phyloP scores from a whole-genome alignment of 2,113 vertebrate genomes.

The Pitta sordida region DNA sequence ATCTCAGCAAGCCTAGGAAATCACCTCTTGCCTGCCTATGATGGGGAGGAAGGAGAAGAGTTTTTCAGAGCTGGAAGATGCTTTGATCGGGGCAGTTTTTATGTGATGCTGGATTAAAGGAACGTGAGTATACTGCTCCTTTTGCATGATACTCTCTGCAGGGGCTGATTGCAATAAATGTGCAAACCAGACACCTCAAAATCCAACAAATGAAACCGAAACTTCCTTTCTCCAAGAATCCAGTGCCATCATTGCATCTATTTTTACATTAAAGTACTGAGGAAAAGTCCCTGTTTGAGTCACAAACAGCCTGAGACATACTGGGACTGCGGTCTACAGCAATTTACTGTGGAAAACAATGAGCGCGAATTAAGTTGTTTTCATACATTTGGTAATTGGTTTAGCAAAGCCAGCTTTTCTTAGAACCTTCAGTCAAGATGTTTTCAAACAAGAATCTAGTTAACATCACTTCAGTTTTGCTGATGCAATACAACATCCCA shows the following conservation, averaged over 20 bases:
- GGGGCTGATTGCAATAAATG: not conserved
- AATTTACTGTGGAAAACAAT: not conserved
- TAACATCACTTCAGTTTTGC: not conserved
- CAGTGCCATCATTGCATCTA: not conserved
- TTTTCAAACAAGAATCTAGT: not conserved
- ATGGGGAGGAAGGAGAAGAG: not conserved
- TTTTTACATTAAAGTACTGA: not conserved
- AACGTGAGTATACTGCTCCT: rapidly evolving
- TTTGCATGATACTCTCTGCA: rapidly evolving
- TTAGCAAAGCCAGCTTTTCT: not conserved
- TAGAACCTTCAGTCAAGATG: not conserved
- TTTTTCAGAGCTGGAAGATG: not conserved
- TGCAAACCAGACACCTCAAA: not conserved
- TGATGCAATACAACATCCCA: not conserved
- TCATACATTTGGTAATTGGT: not conserved
- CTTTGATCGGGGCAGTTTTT: rapidly evolving
- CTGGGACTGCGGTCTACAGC: not conserved
- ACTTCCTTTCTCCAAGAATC: not conserved
- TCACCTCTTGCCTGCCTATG: not conserved
- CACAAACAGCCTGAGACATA: not conserved
- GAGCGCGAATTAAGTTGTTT: not conserved
- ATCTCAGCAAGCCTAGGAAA: not conserved
- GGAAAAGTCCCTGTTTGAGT: not conserved
- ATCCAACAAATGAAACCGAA: not conserved
- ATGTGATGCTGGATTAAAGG: not conserved